Conservation (phyloP, 2,888 invertebrate genomes). For the Agriopis aurantiaria region DNA sequence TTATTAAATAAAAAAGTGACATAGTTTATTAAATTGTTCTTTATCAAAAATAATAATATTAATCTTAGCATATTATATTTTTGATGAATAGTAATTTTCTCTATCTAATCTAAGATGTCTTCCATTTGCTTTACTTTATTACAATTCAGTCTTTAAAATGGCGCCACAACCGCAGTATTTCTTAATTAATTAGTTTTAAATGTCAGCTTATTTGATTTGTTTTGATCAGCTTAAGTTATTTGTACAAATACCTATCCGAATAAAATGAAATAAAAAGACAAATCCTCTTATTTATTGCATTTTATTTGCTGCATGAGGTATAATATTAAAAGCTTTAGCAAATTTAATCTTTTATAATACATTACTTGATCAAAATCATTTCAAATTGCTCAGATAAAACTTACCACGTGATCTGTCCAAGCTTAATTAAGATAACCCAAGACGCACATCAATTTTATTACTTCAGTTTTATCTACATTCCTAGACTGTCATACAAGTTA, state of each 20-base stretch:
- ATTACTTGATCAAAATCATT: slow-evolving; percentile 2
- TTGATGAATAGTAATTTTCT: no score
- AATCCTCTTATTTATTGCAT: slow-evolving; percentile 5
- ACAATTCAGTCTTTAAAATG: no score
- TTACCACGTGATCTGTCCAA: slow-evolving; percentile 5
- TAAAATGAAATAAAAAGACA: background rate
- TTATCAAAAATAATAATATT: no score
- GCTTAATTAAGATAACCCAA: slow-evolving; percentile 33
- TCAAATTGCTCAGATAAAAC: background rate
- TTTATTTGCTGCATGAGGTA: background rate
- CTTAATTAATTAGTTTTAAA: slow-evolving; percentile 6
- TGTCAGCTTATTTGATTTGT: slow-evolving; percentile 8
- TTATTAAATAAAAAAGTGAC: no score
- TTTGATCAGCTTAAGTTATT: slow-evolving; percentile 7
- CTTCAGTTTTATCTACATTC: slow-evolving; percentile 58
- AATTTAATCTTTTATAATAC: background rate
- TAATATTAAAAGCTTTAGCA: slow-evolving; percentile 8
- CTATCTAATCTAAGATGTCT: no score
- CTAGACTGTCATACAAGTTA: slow-evolving; percentile 48
- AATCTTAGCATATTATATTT: no score
- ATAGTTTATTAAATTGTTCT: no score
- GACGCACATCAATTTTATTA: slow-evolving; percentile 56
- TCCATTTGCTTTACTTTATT: no score
- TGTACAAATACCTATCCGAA: background rate
- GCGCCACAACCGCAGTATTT: background rate